Percentiles rank a stretch among this genome's conserved stretches.
phyloP scores from a whole-genome alignment of 2,113 vertebrate genomes.

The Rissa tridactyla region DNA sequence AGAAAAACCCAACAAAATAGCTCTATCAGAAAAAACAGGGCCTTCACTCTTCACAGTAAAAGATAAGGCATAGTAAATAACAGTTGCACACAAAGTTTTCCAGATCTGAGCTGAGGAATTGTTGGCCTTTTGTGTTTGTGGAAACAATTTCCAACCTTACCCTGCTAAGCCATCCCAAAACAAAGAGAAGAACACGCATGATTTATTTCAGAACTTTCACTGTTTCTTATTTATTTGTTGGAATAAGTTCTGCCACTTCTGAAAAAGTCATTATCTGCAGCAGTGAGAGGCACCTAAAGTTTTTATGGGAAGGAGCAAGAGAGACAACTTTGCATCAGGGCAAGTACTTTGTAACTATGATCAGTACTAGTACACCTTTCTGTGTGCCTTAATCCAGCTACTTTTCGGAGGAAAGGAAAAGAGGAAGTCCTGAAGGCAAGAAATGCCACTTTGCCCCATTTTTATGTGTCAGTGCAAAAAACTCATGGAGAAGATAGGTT shows the following conservation, averaged over 20 bases:
- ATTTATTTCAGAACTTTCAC: neutral
- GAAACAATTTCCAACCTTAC: neutral
- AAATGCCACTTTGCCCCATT: neutral
- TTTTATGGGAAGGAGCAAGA: neutral
- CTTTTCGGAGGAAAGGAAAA: neutral
- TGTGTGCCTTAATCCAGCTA: neutral
- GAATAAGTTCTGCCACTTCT: neutral
- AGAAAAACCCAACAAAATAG: neutral
- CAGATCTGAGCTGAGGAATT: neutral
- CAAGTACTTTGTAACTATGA: neutral
- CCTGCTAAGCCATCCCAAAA: neutral
- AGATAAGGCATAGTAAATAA: neutral
- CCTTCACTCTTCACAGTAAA: neutral
- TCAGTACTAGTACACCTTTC: no score
- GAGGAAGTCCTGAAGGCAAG: neutral
- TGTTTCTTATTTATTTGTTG: neutral
- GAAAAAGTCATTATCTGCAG: neutral
- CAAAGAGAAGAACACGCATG: neutral
- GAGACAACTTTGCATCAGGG: neutral
- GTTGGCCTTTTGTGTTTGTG: neutral
- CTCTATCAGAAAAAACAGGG: neutral
- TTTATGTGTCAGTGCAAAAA: neutral
- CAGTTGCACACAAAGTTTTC: neutral
- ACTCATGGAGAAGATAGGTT: neutral
- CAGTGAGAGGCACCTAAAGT: neutral